Evolutionary conservation across 2,888 invertebrate species (phyloP), one percentile per base, ranked within the genome.

Genomic region (Lasioglossum oenotherae): DNA sequence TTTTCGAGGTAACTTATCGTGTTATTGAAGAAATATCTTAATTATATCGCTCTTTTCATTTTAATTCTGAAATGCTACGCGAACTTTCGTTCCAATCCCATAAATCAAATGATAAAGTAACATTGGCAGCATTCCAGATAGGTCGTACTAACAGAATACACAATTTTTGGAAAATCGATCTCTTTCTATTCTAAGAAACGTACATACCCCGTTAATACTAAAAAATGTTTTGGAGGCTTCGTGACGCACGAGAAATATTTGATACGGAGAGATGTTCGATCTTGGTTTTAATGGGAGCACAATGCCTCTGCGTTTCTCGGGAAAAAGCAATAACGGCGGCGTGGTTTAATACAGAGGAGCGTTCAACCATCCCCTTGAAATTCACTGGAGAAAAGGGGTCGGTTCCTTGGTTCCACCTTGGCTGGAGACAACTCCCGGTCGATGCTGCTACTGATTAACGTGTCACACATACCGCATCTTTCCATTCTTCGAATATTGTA

Each of bases 401-500:
- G 77, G 74, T 75, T 85, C 23, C 84, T 85, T 74, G 74, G 69
- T 78, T 77, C 72, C 80, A 80, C 76, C 86, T 76, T 80, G 78
- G 87, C 78, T 75, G 84, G 69, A 84, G 82, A 78, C 83, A 78
- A 88, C 74, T 84, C 85, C 78, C 77, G 90, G 87, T 88, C 89
- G 90, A 91, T 92, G 90, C 86, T 84, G 91, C 86, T 78, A 85
- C 91, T 92, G 92, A 92, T 92, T 90, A 92, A 92, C 91, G 92
- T 91, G 91, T 92, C 91, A 89, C 89, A 90, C 86, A 81, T 91
- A 85, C 89, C 84, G 87, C 90, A 83, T 86, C 87, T 86, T 89
- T 80, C 53, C 69, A 72, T 69, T 72, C 41, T 80, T 80, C 81
- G 44, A 75, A 77, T 46, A 71, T 53, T 23, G 23, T 82, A 89